A percentile compares a stretch with the other conserved stretches of the same genome.
These are phyloP conservation scores for Deilephila porcellus DNA, from an alignment of 2,888 invertebrate species.

Conservation along the genomic window DNA sequence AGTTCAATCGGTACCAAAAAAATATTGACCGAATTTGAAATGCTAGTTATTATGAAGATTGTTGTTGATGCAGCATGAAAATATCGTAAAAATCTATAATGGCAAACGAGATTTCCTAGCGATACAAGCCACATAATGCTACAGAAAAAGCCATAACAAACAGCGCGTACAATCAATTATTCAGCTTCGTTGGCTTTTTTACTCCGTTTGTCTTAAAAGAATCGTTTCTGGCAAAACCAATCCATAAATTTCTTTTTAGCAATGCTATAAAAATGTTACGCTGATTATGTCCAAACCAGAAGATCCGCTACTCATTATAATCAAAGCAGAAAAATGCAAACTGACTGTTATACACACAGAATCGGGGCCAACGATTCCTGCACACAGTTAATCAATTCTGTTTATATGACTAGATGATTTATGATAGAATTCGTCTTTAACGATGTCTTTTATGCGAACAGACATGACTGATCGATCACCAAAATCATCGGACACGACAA, in stretches of 20 bases:
- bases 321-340: conserved; percentile 20
- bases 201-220: neutral
- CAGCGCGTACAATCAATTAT: neutral
- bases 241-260: neutral
- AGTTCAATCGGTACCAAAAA: neutral
- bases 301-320: conserved; percentile 21
- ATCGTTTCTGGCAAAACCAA: conserved; percentile 1
- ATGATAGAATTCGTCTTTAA: conserved; percentile 12
- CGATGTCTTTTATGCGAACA: conserved; percentile 18
- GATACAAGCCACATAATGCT: neutral
- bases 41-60: neutral
- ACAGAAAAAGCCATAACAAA: neutral
- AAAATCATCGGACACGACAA: conserved; percentile 41
- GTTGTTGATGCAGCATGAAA: conserved; percentile 8
- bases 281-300: conserved; percentile 1
- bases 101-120: neutral
- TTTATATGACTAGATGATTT: conserved; percentile 20
- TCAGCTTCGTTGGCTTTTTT: conserved; percentile 4
- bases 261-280: conserved; percentile 11
- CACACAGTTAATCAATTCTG: conserved; percentile 21
- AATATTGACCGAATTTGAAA: neutral
- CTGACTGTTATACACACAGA: neutral
- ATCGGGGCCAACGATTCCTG: conserved; percentile 15
- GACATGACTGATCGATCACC: conserved; percentile 40
- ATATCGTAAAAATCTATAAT: neutral